Evolutionary conservation across 2,888 invertebrate species (phyloP).

Genomic region (Ditylenchus weischeri): DNA sequence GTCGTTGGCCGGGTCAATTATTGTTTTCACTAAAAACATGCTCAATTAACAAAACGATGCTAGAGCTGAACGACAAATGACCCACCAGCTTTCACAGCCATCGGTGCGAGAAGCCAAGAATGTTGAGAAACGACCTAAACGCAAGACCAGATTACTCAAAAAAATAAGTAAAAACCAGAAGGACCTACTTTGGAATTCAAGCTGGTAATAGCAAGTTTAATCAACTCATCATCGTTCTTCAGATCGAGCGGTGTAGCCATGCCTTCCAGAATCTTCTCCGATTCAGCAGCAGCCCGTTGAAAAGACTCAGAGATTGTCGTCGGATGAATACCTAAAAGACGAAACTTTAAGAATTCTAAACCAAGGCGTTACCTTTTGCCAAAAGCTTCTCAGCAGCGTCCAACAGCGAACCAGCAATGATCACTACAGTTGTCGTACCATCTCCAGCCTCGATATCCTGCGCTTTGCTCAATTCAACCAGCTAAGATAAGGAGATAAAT

Average conservation of each 20-base stretch:
- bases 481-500: constrained; percentile 64
- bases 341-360: background rate
- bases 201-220: constrained; percentile 93
- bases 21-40: constrained; percentile 65
- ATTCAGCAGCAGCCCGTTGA: constrained; percentile 74
- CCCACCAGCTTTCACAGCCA: constrained; percentile 89
- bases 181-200: constrained; percentile 81
- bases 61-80: too few relatives aligned
- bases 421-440: constrained; percentile 96
- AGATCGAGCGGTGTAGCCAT: constrained; percentile 85
- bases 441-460: constrained; percentile 98
- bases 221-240: constrained; percentile 77
- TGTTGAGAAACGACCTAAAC: constrained; percentile 88
- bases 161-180: background rate
- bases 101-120: constrained; percentile 86
- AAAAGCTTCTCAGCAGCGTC: constrained; percentile 89
- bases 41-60: too few relatives aligned
- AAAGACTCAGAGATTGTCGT: constrained; percentile 95
- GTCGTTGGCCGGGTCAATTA: constrained; percentile 73
- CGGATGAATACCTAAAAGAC: constrained; percentile 81
- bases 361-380: constrained; percentile 67
- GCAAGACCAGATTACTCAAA: background rate
- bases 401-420: constrained; percentile 89
- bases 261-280: constrained; percentile 71
- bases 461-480: constrained; percentile 94